Conservation (phyloP, 2,888 invertebrate genomes). For the Nephrotoma guestfalica region DNA sequence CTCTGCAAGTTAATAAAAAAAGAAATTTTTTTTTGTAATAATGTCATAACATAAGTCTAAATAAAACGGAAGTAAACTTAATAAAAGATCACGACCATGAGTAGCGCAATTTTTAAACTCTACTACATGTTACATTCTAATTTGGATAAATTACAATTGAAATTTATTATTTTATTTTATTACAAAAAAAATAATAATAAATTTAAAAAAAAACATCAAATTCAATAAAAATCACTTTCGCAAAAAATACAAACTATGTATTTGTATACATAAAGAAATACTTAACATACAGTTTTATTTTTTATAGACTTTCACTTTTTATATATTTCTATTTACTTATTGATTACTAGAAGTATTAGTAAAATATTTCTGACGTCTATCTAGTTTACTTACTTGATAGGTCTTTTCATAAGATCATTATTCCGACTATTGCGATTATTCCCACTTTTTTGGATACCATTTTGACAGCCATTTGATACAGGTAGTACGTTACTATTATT, state of each 20-base stretch:
- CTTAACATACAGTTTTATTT: neutral
- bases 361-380: neutral
- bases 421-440: slow-evolving; percentile 25
- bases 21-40: slow-evolving; percentile 1
- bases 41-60: neutral
- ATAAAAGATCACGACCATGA: neutral
- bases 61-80: neutral
- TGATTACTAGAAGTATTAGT: neutral
- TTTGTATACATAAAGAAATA: neutral
- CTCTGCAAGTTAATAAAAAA: slow-evolving; percentile 47
- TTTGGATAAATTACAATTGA: neutral
- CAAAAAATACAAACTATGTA: neutral
- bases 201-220: neutral
- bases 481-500: slow-evolving; percentile 4
- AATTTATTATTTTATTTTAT: neutral
- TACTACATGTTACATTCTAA: neutral
- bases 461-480: slow-evolving; percentile 7
- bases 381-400: slow-evolving; percentile 44
- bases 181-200: neutral
- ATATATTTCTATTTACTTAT: neutral
- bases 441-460: slow-evolving; percentile 3
- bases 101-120: neutral
- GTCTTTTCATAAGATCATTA: slow-evolving; percentile 57
- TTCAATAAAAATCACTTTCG: neutral
- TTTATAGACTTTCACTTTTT: neutral